Conservation (phyloP, 2,888 invertebrate species). For the Cyaniris semiargus region DNA sequence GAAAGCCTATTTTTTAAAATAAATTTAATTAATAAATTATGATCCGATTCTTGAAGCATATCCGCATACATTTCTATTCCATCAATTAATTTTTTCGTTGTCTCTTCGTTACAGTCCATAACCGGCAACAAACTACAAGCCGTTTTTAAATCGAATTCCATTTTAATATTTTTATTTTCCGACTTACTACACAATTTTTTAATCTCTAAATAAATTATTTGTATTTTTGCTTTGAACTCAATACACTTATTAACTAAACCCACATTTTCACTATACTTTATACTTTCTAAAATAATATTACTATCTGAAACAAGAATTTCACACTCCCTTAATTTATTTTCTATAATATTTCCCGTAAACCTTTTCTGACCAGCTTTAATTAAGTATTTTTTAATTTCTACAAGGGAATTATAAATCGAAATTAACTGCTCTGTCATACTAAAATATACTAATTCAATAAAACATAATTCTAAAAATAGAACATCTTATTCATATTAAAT, state of each 20-base stretch:
- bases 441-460: too few species aligned
- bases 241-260: too few species aligned
- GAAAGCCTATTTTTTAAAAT: neutral
- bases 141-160: neutral
- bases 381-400: too few species aligned
- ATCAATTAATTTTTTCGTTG: neutral
- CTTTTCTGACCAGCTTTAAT: too few species aligned
- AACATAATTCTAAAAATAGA: neutral
- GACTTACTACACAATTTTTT: too few species aligned
- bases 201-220: too few species aligned
- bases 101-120: neutral
- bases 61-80: slow-evolving; percentile 8
- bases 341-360: too few species aligned
- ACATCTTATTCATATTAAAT: neutral
- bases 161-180: neutral
- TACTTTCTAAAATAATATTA: neutral
- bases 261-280: neutral
- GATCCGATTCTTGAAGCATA: slow-evolving; percentile 2
- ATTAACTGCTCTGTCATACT: too few species aligned
- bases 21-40: slow-evolving; percentile 8
- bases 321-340: too few species aligned
- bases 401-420: too few species aligned
- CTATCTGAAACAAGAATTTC: too few species aligned
- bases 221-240: too few species aligned
- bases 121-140: neutral